Conservation (phyloP, 1,140 invertebrate species). For the Aphis craccivora region DNA sequence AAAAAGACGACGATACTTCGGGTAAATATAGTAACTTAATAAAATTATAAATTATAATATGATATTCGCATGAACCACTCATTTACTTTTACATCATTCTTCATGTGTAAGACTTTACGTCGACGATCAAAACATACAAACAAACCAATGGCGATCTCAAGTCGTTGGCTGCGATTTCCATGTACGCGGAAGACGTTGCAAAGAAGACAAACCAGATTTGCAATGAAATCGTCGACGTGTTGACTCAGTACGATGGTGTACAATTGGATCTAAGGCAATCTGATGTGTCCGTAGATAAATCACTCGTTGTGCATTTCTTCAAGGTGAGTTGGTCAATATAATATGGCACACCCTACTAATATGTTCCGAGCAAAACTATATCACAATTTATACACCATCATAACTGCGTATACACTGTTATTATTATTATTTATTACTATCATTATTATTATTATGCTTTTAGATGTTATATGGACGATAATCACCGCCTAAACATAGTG, state of each 20-base stretch:
- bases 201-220: slow-evolving; percentile 48
- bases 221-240: slow-evolving; percentile 64
- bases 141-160: slow-evolving; percentile 36
- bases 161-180: slow-evolving; percentile 23
- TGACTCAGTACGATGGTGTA: slow-evolving; percentile 71
- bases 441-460: not conserved
- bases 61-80: not conserved
- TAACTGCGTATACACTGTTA: not conserved
- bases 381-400: not conserved
- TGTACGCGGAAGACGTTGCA: slow-evolving; percentile 39
- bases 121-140: slow-evolving; percentile 34
- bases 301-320: slow-evolving; percentile 69
- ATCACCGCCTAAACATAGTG: not conserved
- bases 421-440: too few relatives aligned
- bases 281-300: slow-evolving; percentile 68
- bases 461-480: not conserved
- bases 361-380: not conserved
- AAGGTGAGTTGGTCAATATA: slow-evolving; percentile 62
- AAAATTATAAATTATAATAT: not conserved
- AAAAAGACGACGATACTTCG: slow-evolving; percentile 34
- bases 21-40: not conserved
- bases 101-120: not conserved
- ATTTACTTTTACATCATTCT: not conserved
- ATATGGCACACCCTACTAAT: slow-evolving; percentile 30
- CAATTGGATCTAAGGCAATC: slow-evolving; percentile 71